Evolutionary conservation across 2,888 invertebrate genomes (phyloP).

Genomic region (Cremastinae sp.): DNA sequence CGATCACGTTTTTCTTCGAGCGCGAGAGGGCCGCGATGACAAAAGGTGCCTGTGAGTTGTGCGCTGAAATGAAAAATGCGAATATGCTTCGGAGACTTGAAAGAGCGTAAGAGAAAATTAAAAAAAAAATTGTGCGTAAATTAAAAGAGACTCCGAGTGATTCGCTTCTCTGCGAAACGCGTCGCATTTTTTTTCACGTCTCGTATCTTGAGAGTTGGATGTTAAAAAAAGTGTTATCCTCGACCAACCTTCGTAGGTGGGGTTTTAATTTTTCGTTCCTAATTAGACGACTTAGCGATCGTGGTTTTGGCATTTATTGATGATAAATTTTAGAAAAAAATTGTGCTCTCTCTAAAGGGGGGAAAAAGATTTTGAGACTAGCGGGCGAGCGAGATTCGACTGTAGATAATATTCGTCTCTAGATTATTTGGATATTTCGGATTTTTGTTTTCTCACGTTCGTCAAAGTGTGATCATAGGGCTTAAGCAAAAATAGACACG

Average conservation of each 20-base stretch:
- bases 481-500: conserved; percentile 38
- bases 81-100: conserved; percentile 42
- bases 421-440: no score
- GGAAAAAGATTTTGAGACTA: background rate
- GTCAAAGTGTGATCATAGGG: conserved; percentile 31
- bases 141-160: conserved; percentile 27
- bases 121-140: conserved; percentile 15
- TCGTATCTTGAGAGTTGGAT: background rate
- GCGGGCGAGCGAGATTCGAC: background rate
- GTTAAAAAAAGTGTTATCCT: no score
- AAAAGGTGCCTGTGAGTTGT: conserved; percentile 56
- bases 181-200: background rate
- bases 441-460: background rate
- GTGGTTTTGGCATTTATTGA: background rate
- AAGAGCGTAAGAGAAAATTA: conserved; percentile 30
- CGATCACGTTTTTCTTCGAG: conserved; percentile 56
- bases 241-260: background rate
- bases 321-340: background rate
- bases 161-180: conserved; percentile 4
- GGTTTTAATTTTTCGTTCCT: conserved; percentile 1
- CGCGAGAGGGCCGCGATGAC: conserved; percentile 39
- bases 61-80: conserved; percentile 25
- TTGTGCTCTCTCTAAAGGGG: background rate
- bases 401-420: background rate
- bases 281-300: background rate